A percentile compares a stretch with the other conserved stretches of the same genome.
Conservation (phyloP, 2,797 vertebrate genomes). For the Staurois parvus region DNA sequence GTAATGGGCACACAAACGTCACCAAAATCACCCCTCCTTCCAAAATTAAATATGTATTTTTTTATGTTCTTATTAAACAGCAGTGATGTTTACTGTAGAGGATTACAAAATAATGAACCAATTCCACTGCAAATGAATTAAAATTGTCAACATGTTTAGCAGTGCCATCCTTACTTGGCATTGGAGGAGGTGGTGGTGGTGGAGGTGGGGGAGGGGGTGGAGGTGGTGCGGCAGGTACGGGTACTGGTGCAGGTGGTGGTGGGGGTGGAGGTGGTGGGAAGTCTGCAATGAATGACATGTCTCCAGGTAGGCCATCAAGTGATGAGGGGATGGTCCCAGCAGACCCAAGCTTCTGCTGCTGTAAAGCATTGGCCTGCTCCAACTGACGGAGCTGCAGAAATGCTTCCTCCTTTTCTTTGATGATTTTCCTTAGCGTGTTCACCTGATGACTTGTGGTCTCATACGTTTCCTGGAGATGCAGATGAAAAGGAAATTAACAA, state of each 20-base stretch:
- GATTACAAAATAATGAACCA: no score
- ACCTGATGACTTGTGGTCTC: constrained; percentile 93
- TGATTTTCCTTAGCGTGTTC: constrained; percentile 89
- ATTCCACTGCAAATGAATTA: no score
- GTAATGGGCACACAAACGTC: no score
- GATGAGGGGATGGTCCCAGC: constrained; percentile 5
- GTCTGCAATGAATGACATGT: constrained; percentile 24
- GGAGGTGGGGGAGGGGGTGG: constrained; percentile 80
- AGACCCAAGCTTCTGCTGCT: constrained; percentile 52
- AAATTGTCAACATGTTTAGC: background rate
- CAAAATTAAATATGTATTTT: no score
- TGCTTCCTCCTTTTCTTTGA: constrained; percentile 95
- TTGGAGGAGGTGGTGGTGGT: constrained; percentile 76
- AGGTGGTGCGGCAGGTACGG: constrained; percentile 81
- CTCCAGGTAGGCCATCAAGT: constrained; percentile 5
- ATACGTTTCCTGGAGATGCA: constrained; percentile 85
- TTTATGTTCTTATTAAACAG: no score
- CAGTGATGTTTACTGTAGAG: no score
- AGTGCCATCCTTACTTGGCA: constrained; percentile 78
- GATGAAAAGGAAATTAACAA: no score
- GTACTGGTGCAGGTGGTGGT: constrained; percentile 82
- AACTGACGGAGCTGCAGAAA: constrained; percentile 83
- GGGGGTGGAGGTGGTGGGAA: constrained; percentile 63
- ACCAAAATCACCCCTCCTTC: no score
- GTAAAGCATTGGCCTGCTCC: constrained; percentile 75